Evolutionary conservation across 2,797 vertebrate species (phyloP), one percentile per base, ranked within the genome.

Genomic region (Halcyon chelicuti): DNA sequence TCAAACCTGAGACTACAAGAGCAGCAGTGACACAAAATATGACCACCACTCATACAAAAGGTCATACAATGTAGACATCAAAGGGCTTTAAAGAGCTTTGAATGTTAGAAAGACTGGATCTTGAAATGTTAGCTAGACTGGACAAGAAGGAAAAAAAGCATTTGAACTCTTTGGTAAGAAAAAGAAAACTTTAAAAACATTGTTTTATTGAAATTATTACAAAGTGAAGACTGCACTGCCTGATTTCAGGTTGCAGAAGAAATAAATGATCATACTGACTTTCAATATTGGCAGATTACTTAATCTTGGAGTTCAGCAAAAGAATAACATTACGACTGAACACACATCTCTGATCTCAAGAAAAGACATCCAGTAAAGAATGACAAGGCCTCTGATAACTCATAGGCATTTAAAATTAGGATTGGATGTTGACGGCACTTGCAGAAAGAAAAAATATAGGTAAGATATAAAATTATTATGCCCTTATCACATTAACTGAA

Each of bases 281-380:
- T 88, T 66, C 54, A 77, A 29, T 42, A 73, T 28, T 54, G 19
- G 55, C 76, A 72, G 28, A n/a, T 73, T 60, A 77, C 68, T 78
- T 74, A 58, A 71, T 65, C 12, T 72, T 4, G 1, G 31, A 91
- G 16, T 4, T 72, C 14, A 91, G 66, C 21, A 88, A 77, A 86
- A 93, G 13, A 85, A 73, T 19, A 71, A 83, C 91, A 91, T 68
- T 90, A 80, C 22, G 67, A 61, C 16, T 44, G 46, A 91, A 73
- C 40, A 78, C 28, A 66, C 4, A 9, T 0, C 2, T 81, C 63
- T 81, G 73, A 93, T 84, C n/a, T 72, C 55, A 80, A 65, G 39
- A 68, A 90, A 94, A 90, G 51, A 55, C 47, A 93, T 60, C 19
- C 35, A n/a, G 31, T 79, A 84, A 90, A 81, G 66, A 82, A 87